phyloP scores from a whole-genome alignment of 2,113 vertebrate species.

The Corythaixoides concolor region DNA sequence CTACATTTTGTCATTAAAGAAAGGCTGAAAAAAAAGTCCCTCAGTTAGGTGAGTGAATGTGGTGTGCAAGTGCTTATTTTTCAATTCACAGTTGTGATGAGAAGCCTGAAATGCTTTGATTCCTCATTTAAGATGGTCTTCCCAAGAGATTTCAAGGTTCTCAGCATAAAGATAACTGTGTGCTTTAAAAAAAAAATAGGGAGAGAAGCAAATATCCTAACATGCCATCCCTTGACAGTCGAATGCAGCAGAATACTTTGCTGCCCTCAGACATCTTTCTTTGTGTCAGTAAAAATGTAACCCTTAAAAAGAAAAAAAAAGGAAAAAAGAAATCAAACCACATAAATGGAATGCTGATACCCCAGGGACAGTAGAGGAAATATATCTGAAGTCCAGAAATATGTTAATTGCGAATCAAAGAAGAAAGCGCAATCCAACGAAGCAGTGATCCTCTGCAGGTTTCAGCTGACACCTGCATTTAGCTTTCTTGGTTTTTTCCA shows the following conservation, averaged over 20 bases:
- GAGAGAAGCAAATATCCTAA: background rate
- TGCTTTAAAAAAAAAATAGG: background rate
- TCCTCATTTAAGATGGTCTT: conserved; percentile 7
- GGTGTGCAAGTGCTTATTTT: background rate
- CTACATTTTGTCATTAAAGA: background rate
- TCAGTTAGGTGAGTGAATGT: background rate
- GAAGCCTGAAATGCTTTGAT: conserved; percentile 32
- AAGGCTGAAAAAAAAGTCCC: background rate
- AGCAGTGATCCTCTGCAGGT: conserved; percentile 33
- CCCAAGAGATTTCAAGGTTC: conserved; percentile 36
- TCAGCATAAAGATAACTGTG: background rate
- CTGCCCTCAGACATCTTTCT: background rate
- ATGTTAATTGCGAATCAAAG: conserved; percentile 51
- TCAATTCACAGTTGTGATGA: background rate
- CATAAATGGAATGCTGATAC: background rate
- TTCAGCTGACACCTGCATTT: conserved; percentile 51
- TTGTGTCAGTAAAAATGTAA: background rate
- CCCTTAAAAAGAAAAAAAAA: background rate
- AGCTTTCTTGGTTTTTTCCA: background rate
- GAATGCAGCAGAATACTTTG: background rate
- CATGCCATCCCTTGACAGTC: background rate
- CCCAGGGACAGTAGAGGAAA: background rate
- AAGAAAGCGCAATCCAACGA: conserved; percentile 16
- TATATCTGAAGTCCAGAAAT: conserved; percentile 29
- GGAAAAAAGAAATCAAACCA: background rate